A percentile compares a stretch with the other conserved stretches of the same genome.
These are phyloP conservation scores for Cromileptes altivelis DNA, from an alignment of 2,113 vertebrate species.

Conservation along the genomic window DNA sequence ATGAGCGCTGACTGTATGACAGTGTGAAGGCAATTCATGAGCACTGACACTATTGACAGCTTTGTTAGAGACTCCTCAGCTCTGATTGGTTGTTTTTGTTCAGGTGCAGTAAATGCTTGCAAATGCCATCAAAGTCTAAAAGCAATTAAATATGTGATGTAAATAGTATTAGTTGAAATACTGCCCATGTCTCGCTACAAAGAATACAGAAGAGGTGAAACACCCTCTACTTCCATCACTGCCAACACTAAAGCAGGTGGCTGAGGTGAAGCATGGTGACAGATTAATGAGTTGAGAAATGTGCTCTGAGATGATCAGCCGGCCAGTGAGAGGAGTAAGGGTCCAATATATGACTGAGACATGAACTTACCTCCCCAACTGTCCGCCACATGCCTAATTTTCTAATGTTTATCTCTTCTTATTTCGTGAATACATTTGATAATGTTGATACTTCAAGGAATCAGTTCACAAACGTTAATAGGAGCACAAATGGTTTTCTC, in stretches of 20 bases:
- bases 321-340: background rate
- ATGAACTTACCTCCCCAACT: background rate
- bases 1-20: too few relatives aligned
- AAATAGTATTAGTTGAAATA: too few relatives aligned
- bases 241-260: conserved; percentile 14
- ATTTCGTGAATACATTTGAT: background rate
- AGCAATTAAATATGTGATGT: too few relatives aligned
- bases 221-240: background rate
- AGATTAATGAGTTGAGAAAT: conserved; percentile 46
- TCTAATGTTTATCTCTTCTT: background rate
- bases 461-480: background rate
- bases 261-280: conserved; percentile 28
- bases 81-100: too few relatives aligned
- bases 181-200: too few relatives aligned
- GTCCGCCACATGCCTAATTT: background rate
- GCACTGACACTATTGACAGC: too few relatives aligned
- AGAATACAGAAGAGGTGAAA: background rate
- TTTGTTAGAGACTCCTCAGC: too few relatives aligned
- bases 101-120: too few relatives aligned
- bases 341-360: background rate
- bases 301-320: conserved; percentile 33
- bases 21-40: too few relatives aligned
- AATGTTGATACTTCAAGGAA: background rate
- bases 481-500: background rate
- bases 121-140: too few relatives aligned